phyloP scores from a whole-genome alignment of 2,113 vertebrate genomes.

The Odontophorus gujanensis region DNA sequence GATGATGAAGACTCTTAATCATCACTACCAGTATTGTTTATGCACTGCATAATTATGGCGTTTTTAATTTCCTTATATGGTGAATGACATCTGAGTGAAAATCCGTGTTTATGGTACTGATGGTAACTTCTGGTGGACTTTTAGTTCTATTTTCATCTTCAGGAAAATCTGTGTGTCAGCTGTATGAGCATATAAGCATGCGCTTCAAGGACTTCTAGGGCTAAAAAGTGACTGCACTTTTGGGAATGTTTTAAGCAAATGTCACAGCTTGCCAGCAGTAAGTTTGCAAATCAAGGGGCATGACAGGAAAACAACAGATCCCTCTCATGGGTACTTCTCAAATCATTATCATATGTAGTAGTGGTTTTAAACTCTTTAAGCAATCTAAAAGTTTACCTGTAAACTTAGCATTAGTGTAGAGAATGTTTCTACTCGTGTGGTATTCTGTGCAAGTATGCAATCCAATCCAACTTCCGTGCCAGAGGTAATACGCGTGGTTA shows the following conservation, averaged over 20 bases:
- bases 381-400: background rate
- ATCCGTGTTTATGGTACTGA: background rate
- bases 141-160: background rate
- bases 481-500: background rate
- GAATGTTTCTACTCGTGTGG: background rate
- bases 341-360: fast-evolving
- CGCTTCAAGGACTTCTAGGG: background rate
- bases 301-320: background rate
- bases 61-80: background rate
- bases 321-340: background rate
- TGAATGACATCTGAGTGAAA: background rate
- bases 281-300: background rate
- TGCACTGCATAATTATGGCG: background rate
- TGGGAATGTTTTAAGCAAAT: background rate
- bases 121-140: background rate
- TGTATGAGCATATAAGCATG: background rate
- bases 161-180: background rate
- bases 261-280: background rate
- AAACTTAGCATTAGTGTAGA: background rate
- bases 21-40: background rate
- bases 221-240: background rate
- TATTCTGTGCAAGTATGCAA: background rate
- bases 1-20: background rate
- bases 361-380: background rate
- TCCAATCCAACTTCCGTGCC: background rate